phyloP scores from a whole-genome alignment of 2,797 vertebrate genomes.

The Pangasius krempfi region DNA sequence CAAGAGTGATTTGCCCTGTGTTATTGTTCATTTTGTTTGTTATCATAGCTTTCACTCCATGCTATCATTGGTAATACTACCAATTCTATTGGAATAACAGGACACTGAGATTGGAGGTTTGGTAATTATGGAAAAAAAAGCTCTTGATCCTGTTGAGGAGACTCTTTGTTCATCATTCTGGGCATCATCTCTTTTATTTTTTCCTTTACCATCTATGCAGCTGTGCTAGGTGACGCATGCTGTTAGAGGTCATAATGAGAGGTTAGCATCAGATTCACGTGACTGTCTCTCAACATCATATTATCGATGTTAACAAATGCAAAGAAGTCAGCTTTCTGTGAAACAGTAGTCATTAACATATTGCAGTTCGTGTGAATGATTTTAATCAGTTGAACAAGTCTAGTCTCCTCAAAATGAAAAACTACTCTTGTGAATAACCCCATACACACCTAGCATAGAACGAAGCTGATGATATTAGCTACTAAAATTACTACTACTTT shows the following conservation, averaged over 20 bases:
- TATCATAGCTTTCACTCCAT: slow-evolving; percentile 29
- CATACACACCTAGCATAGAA: background rate
- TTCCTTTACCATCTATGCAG: slow-evolving; percentile 50
- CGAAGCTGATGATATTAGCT: background rate
- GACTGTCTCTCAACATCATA: background rate
- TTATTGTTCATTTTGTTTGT: slow-evolving; percentile 41
- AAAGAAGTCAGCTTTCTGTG: slow-evolving; percentile 22
- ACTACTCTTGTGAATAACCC: background rate
- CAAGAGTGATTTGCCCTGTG: slow-evolving; percentile 8
- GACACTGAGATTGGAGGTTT: slow-evolving; percentile 30
- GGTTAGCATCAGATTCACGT: background rate
- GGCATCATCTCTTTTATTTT: slow-evolving; percentile 19
- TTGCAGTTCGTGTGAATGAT: background rate
- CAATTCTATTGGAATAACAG: slow-evolving; percentile 27
- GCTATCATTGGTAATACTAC: slow-evolving; percentile 21
- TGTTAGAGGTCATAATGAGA: slow-evolving; percentile 31
- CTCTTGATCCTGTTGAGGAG: slow-evolving; percentile 69
- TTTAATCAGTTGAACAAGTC: slow-evolving; percentile 27
- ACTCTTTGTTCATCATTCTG: slow-evolving; percentile 59
- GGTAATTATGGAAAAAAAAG: slow-evolving; percentile 22
- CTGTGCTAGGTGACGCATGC: slow-evolving; percentile 58
- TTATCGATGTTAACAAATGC: slow-evolving; percentile 1
- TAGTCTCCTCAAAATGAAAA: slow-evolving; percentile 34
- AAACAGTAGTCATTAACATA: slow-evolving; percentile 5
- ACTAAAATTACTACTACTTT: background rate